phyloP scores from a whole-genome alignment of 2,797 vertebrate species.

The Poeciliopsis gracilis region DNA sequence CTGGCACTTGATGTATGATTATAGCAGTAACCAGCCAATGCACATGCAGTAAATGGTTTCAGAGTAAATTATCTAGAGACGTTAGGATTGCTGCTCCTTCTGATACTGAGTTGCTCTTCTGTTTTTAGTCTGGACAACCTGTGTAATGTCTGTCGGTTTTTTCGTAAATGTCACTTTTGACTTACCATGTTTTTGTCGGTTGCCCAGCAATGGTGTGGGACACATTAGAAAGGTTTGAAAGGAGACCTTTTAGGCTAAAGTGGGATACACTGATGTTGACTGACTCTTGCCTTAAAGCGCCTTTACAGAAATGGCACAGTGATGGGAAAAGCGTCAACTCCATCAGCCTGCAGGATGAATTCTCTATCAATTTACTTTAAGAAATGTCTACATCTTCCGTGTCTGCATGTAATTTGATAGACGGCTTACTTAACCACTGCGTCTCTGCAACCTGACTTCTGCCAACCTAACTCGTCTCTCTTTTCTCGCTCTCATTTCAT shows the following conservation, averaged over 20 bases:
- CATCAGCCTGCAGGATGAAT: conserved; percentile 62
- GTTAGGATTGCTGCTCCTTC: background rate
- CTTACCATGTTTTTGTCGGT: conserved; percentile 52
- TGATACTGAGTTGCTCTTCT: background rate
- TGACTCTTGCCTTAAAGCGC: conserved; percentile 65
- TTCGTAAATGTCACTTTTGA: conserved; percentile 44
- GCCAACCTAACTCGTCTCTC: background rate
- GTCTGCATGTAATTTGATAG: conserved; percentile 51
- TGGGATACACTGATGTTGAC: conserved; percentile 59
- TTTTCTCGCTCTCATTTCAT: conserved; percentile 17
- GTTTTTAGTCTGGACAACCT: conserved; percentile 30
- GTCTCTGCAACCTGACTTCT: conserved; percentile 30
- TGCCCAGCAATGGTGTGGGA: conserved; percentile 51
- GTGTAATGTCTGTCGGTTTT: conserved; percentile 41
- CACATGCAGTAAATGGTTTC: background rate
- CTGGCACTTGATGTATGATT: background rate
- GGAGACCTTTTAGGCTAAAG: conserved; percentile 37
- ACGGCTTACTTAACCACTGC: conserved; percentile 36
- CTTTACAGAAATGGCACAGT: conserved; percentile 59
- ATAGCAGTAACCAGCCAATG: background rate
- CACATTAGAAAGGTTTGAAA: conserved; percentile 57
- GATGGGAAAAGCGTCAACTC: conserved; percentile 64
- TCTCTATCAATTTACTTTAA: conserved; percentile 66
- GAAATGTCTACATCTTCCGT: conserved; percentile 31
- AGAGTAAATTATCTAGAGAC: background rate